Evolutionary conservation across 2,888 invertebrate genomes (phyloP), one percentile per base, ranked within the genome.

Genomic region (Xylota sylvarum): DNA sequence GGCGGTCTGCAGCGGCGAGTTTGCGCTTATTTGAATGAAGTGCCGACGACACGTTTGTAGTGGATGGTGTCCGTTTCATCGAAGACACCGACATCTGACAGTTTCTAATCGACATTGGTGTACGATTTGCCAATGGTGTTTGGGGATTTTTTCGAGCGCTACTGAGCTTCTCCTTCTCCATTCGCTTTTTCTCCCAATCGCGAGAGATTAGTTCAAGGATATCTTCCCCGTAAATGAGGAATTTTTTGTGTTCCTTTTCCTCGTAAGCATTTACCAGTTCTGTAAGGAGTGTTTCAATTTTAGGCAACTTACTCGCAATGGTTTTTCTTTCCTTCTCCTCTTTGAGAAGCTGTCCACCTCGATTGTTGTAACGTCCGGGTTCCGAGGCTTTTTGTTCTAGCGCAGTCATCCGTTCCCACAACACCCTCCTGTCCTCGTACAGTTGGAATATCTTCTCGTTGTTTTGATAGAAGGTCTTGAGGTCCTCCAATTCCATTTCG

Each of bases 261-360:
- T 95, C 94, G 88, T 94, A 95, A 0, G 93, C 92, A 0, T 88
- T 82, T 2, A 92, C 94, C 65, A 95, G 88, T 0, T 93, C 93
- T 1, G 93, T 92, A 0, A 97, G 93, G 89, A 95, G 94, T 0
- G 93, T 94, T 91, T 97, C 96, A 48, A 97, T 94, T 92, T 96
- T 95, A 0, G 97, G 97, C 64, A 97, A 92, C 92, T 95, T 93
- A 87, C 93, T 96, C 40, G 94, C 94, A 9, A 97, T 94, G 7
- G 94, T 93, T 91, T 97, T 98, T n/a, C 98, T 93, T 89, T 97
- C 97, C 89, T 96, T 97, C 91, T 98, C 98, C 90, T 98, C 98
- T 67, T 95, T 94, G 1, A 98, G 92, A 5, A 98, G 93, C 88
- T 97, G 96, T 0, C 98, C 97, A 0, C 98, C 98, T 43, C 98